Percentiles rank a stretch among this genome's conserved stretches.
phyloP scores from a whole-genome alignment of 37 sponge, comb jelly and placozoan genomes.

The Oopsacas minuta region DNA sequence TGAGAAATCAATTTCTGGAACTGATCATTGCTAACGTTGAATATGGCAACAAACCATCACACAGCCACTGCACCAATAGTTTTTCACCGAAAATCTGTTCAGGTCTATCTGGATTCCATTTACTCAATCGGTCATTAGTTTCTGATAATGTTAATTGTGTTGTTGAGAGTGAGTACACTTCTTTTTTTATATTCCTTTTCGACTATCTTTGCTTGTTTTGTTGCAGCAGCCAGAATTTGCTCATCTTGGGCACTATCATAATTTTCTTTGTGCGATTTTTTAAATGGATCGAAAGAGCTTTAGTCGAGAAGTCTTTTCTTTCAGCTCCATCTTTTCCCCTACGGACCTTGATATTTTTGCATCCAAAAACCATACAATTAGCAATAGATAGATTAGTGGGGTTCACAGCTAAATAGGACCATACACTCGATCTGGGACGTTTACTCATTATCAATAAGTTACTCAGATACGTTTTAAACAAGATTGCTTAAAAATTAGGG shows the following conservation, averaged over 20 bases:
- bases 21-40: constrained; percentile 16
- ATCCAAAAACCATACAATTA: not conserved
- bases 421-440: constrained; percentile 20
- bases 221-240: not conserved
- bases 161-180: constrained; percentile 19
- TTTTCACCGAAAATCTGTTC: constrained; percentile 16
- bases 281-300: constrained; percentile 3
- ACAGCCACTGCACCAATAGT: constrained; percentile 17
- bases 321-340: constrained; percentile 15
- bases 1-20: not conserved
- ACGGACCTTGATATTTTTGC: constrained; percentile 7
- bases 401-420: constrained; percentile 4
- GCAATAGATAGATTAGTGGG: not conserved
- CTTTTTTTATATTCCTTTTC: not conserved
- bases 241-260: constrained; percentile 1
- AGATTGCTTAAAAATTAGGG: not conserved
- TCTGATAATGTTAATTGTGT: constrained; percentile 1
- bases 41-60: constrained; percentile 14
- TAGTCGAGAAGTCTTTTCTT: constrained; percentile 9
- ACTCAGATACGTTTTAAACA: not conserved
- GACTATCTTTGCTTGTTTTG: constrained; percentile 8
- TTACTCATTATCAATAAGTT: not conserved
- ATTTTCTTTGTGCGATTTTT: not conserved
- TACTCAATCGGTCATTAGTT: not conserved
- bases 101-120: constrained; percentile 14